These are phyloP conservation scores for Bombus huntii DNA, from an alignment of 1,140 invertebrate genomes.

Conservation along the genomic window DNA sequence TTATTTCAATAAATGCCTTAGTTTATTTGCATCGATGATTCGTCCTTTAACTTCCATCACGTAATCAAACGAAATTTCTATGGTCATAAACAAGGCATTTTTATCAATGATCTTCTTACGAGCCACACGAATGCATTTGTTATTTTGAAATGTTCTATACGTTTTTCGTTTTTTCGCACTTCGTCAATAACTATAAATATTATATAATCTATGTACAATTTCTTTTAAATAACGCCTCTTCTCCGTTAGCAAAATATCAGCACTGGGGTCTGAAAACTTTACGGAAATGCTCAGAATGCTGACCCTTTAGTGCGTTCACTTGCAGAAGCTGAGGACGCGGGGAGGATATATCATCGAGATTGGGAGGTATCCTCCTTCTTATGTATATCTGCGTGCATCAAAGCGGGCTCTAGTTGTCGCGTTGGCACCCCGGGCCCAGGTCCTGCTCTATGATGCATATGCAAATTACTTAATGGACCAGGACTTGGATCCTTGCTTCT, in stretches of 20 bases:
- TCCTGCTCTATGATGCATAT: conserved; percentile 81
- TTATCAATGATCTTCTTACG: conserved; percentile 25
- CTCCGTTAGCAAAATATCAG: conserved; percentile 67
- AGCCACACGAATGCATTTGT: neutral
- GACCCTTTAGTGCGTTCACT: conserved; percentile 59
- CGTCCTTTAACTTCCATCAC: conserved; percentile 11
- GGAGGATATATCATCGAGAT: conserved; percentile 81
- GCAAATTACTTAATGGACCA: conserved; percentile 82
- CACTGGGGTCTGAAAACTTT: conserved; percentile 41
- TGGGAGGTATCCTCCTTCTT: conserved; percentile 82
- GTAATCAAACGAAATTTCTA: conserved; percentile 7
- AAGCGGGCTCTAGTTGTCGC: conserved; percentile 71
- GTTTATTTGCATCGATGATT: conserved; percentile 7
- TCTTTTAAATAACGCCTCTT: conserved; percentile 71
- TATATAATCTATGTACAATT: conserved; percentile 77
- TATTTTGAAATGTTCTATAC: conserved; percentile 47
- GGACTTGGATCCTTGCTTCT: conserved; percentile 86
- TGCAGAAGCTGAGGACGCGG: conserved; percentile 59
- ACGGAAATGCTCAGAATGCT: conserved; percentile 46
- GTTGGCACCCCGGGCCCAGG: conserved; percentile 75
- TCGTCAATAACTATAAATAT: conserved; percentile 78
- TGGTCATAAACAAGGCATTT: conserved; percentile 59
- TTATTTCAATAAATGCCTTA: conserved; percentile 48
- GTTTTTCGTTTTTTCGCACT: conserved; percentile 38
- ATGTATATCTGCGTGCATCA: conserved; percentile 81